Evolutionary conservation across 2,113 vertebrate genomes (phyloP).

Genomic region (Eolophus roseicapilla): DNA sequence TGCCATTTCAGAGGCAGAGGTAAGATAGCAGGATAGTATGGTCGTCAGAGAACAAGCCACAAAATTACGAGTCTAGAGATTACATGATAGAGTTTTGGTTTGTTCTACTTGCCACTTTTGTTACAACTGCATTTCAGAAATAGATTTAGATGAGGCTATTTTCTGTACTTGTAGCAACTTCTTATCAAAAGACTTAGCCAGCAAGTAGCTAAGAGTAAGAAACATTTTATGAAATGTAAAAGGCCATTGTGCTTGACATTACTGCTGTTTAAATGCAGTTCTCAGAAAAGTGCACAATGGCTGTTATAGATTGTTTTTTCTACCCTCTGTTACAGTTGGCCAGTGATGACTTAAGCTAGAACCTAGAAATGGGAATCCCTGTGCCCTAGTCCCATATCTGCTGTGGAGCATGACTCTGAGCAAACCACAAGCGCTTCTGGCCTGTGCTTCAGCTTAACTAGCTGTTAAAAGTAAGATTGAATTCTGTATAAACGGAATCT

Average conservation of each 20-base stretch:
- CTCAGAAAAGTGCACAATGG: background rate
- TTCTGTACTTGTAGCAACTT: background rate
- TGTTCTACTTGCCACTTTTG: background rate
- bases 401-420: background rate
- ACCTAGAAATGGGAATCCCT: background rate
- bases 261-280: background rate
- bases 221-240: background rate
- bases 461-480: background rate
- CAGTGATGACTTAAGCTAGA: background rate
- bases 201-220: background rate
- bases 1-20: background rate
- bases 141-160: background rate
- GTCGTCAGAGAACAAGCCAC: background rate
- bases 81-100: background rate
- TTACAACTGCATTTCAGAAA: background rate
- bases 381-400: background rate
- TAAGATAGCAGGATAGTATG: background rate
- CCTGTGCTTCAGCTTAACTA: background rate
- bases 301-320: background rate
- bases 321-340: background rate
- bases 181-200: background rate
- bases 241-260: background rate
- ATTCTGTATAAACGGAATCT: background rate
- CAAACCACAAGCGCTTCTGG: background rate
- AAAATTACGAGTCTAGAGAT: background rate